Percentiles rank a stretch among this genome's conserved stretches.
phyloP scores from a whole-genome alignment of 2,888 invertebrate species.

The Metalampra italica region DNA sequence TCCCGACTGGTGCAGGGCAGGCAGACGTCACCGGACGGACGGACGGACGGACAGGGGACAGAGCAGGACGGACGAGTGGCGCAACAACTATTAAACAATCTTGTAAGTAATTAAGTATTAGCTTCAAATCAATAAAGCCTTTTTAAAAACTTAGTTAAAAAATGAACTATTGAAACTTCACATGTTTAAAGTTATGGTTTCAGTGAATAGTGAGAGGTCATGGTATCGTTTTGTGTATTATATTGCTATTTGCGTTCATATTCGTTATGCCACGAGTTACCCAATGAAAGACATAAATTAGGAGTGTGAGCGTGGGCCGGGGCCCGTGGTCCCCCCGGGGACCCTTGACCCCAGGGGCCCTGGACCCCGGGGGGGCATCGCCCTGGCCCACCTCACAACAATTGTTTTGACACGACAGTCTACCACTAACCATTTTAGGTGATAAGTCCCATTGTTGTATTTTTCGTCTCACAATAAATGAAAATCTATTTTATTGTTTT shows the following conservation, averaged over 20 bases:
- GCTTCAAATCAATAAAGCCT: slow-evolving; percentile 78
- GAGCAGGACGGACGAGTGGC: slow-evolving; percentile 33
- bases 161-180: slow-evolving; percentile 72
- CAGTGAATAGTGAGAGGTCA: slow-evolving; percentile 67
- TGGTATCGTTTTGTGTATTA: slow-evolving; percentile 70
- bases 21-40: background rate
- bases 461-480: slow-evolving; percentile 80
- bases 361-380: background rate
- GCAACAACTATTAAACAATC: slow-evolving; percentile 70
- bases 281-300: slow-evolving; percentile 77
- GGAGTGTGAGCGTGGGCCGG: slow-evolving; percentile 47
- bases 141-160: slow-evolving; percentile 71
- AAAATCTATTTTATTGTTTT: slow-evolving; percentile 80
- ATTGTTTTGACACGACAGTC: slow-evolving; percentile 75
- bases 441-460: slow-evolving; percentile 79
- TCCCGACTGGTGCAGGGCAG: slow-evolving; percentile 15
- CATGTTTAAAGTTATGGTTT: slow-evolving; percentile 73
- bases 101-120: slow-evolving; percentile 78
- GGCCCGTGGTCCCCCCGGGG: slow-evolving; percentile 5
- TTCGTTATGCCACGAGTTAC: slow-evolving; percentile 72
- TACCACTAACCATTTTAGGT: slow-evolving; percentile 77
- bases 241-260: slow-evolving; percentile 65
- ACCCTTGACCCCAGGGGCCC: background rate
- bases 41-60: slow-evolving; percentile 5
- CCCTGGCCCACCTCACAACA: slow-evolving; percentile 25